Conservation (phyloP, 2,113 vertebrate species). For the Herpailurus yagouaroundi region DNA sequence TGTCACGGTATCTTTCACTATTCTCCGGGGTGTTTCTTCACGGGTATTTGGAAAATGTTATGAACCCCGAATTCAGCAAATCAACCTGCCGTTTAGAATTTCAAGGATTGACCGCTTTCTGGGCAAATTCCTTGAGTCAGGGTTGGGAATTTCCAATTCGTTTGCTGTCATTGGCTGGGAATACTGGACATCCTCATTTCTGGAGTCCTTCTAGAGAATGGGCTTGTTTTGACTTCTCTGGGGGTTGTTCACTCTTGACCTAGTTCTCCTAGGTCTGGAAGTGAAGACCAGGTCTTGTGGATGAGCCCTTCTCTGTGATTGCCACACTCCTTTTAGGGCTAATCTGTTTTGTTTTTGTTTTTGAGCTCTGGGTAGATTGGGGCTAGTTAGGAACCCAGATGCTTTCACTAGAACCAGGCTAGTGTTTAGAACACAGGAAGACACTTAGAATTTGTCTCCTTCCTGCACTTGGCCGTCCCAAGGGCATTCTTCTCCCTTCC, state of each 20-base stretch:
- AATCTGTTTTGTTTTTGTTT: neutral
- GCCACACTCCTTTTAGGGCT: neutral
- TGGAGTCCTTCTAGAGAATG: neutral
- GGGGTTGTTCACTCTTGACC: neutral
- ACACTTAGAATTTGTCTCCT: neutral
- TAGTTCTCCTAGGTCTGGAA: neutral
- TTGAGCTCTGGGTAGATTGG: neutral
- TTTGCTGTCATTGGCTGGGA: neutral
- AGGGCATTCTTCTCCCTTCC: conserved; percentile 13
- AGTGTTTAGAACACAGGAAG: neutral
- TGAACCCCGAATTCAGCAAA: neutral
- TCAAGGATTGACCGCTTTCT: neutral
- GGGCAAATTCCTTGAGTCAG: neutral
- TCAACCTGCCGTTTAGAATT: neutral
- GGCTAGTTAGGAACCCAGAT: neutral
- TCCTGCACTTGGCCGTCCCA: neutral
- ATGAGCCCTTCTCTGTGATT: neutral
- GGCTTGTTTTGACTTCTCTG: neutral
- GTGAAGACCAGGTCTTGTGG: neutral
- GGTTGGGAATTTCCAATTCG: neutral
- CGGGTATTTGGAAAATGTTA: neutral
- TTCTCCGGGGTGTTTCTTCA: neutral
- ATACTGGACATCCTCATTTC: neutral
- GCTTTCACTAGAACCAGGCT: neutral
- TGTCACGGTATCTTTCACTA: neutral